phyloP scores from a whole-genome alignment of 2,888 invertebrate species.

The Xylota sylvarum region DNA sequence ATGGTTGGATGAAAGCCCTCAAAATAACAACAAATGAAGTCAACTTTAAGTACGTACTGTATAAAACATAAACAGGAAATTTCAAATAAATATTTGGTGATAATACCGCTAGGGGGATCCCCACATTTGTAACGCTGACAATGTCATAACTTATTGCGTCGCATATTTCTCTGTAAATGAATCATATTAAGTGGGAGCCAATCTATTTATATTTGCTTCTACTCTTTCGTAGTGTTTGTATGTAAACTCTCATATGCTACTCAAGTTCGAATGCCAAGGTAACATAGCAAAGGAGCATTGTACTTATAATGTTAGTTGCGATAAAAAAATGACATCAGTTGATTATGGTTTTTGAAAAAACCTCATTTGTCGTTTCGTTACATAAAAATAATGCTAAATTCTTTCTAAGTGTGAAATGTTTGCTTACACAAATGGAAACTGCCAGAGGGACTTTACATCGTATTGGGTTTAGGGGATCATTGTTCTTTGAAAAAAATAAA shows the following conservation, averaged over 20 bases:
- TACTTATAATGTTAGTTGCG: conserved; percentile 3
- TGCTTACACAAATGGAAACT: no score
- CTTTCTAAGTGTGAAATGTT: no score
- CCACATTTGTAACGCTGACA: not conserved
- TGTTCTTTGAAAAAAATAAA: no score
- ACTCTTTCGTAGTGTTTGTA: not conserved
- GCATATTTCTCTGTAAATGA: conserved; percentile 2
- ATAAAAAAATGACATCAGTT: conserved; percentile 30
- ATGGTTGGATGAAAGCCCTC: not conserved
- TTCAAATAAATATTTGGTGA: not conserved
- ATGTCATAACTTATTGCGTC: conserved; percentile 10
- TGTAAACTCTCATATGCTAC: not conserved
- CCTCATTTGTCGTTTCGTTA: no score
- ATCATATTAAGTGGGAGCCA: not conserved
- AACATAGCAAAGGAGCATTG: conserved; percentile 8
- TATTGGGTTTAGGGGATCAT: no score
- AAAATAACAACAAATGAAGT: not conserved
- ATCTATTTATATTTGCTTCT: not conserved
- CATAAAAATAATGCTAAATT: not conserved
- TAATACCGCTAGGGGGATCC: not conserved
- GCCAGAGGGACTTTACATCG: no score
- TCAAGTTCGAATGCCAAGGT: conserved; percentile 15
- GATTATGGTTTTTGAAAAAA: conserved; percentile 1
- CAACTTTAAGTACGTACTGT: not conserved
- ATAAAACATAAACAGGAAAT: conserved; percentile 11